These are phyloP conservation scores for Neomorphus geoffroyi DNA, from an alignment of 2,797 vertebrate species.

Conservation along the genomic window DNA sequence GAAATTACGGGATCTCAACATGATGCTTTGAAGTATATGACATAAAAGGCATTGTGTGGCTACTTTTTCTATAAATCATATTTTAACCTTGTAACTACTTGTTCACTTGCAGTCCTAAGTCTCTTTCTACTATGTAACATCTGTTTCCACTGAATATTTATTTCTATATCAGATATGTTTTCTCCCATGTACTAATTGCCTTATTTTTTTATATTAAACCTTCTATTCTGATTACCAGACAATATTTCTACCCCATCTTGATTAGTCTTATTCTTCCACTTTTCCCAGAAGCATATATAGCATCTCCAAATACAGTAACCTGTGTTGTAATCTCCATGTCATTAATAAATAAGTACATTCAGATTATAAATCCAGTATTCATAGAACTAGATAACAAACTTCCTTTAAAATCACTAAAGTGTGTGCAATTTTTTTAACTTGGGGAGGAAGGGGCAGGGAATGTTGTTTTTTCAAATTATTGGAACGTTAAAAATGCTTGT, in stretches of 20 bases:
- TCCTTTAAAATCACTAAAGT: background rate
- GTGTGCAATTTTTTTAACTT: background rate
- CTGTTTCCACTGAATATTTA: background rate
- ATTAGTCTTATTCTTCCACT: background rate
- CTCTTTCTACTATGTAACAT: background rate
- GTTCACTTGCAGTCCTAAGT: background rate
- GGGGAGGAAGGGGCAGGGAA: too few species aligned
- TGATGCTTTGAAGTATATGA: background rate
- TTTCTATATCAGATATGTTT: background rate
- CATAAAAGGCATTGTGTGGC: background rate
- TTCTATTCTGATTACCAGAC: background rate
- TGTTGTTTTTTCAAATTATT: background rate
- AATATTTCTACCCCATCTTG: background rate
- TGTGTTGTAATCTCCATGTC: background rate
- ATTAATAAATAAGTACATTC: background rate
- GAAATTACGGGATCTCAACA: background rate
- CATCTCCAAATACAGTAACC: background rate
- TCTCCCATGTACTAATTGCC: accelerated
- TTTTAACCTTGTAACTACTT: background rate
- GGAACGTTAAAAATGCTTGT: background rate
- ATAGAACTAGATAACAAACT: background rate
- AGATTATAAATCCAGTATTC: background rate
- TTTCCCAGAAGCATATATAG: background rate
- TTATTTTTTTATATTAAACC: background rate
- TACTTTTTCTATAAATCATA: background rate